phyloP scores from a whole-genome alignment of 2,888 invertebrate genomes.

The Podabrus alpinus region DNA sequence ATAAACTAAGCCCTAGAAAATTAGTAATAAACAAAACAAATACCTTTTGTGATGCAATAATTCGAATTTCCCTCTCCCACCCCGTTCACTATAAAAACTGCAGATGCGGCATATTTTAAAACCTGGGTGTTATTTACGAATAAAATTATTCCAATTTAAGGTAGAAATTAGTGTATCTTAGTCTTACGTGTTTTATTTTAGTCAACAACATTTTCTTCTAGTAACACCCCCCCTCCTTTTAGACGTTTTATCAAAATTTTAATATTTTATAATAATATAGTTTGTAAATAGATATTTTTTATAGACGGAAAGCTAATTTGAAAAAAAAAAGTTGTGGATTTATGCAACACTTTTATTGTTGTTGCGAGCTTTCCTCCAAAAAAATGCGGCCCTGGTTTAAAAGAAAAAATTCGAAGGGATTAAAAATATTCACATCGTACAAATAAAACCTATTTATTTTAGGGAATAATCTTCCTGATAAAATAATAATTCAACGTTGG shows the following conservation, averaged over 20 bases:
- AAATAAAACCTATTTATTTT: neutral
- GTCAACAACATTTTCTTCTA: neutral
- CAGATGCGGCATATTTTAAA: slow-evolving; percentile 14
- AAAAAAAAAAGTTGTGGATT: neutral
- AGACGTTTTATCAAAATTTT: neutral
- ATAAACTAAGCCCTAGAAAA: too few species aligned
- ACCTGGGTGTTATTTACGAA: slow-evolving; percentile 25
- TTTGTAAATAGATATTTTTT: neutral
- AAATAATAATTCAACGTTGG: neutral
- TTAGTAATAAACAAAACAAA: neutral
- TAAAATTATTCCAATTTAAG: slow-evolving; percentile 13
- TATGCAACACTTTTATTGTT: neutral
- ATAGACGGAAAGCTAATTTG: neutral
- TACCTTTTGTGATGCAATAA: neutral
- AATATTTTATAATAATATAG: neutral
- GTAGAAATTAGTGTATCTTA: neutral
- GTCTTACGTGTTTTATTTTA: slow-evolving; percentile 3
- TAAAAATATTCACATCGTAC: neutral
- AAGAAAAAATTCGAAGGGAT: neutral
- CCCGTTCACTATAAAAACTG: neutral
- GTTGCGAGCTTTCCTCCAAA: neutral
- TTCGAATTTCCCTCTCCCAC: neutral
- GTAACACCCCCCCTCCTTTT: neutral
- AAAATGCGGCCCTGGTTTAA: neutral
- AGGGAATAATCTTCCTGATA: neutral